These are phyloP conservation scores for Celastrina argiolus DNA, from an alignment of 2,888 invertebrate species.

Conservation along the genomic window DNA sequence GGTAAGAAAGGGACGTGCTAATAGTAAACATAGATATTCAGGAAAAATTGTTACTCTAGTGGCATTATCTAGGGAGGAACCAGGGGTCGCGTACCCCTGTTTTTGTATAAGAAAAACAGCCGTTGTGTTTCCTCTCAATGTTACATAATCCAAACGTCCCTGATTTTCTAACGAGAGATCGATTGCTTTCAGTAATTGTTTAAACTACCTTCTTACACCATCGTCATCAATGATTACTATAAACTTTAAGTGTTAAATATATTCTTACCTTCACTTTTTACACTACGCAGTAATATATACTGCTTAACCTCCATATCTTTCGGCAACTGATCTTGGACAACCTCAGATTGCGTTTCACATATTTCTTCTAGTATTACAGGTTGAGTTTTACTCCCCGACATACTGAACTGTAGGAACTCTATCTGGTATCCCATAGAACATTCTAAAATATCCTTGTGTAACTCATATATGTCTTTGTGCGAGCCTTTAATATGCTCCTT, in stretches of 20 bases:
- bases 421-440: slow-evolving; percentile 61
- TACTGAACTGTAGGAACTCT: slow-evolving; percentile 60
- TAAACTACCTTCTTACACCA: too few species aligned
- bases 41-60: too few species aligned
- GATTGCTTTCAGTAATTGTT: too few species aligned
- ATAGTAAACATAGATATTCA: too few species aligned
- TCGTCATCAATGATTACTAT: too few species aligned
- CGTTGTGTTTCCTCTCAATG: too few species aligned
- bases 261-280: slow-evolving; percentile 36
- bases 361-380: slow-evolving; percentile 54
- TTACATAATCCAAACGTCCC: too few species aligned
- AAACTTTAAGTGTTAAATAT: not conserved
- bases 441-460: slow-evolving; percentile 61
- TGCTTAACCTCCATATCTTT: slow-evolving; percentile 42
- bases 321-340: slow-evolving; percentile 35
- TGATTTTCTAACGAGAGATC: too few species aligned
- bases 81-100: too few species aligned
- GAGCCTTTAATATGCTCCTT: slow-evolving; percentile 48
- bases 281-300: slow-evolving; percentile 46
- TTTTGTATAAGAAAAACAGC: too few species aligned
- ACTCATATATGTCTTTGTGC: slow-evolving; percentile 58
- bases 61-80: too few species aligned
- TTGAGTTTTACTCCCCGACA: slow-evolving; percentile 45
- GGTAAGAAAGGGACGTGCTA: too few species aligned
- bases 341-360: slow-evolving; percentile 45